Conservation (phyloP, 2,797 vertebrate genomes). For the Scomberomorus guttatus region DNA sequence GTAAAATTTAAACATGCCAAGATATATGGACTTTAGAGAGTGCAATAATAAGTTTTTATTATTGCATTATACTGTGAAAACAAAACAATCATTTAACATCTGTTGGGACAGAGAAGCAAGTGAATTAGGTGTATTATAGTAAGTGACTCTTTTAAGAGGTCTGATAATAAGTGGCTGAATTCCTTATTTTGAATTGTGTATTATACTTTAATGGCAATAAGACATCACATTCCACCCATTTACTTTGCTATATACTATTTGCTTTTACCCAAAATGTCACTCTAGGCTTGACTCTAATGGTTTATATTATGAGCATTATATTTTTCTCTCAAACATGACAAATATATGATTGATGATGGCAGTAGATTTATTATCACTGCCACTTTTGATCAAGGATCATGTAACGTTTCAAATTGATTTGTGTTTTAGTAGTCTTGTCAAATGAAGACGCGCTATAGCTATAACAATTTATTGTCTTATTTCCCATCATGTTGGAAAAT, state of each 20-base stretch:
- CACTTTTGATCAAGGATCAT: neutral
- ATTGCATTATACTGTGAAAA: neutral
- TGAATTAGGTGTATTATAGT: neutral
- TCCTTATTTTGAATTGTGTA: neutral
- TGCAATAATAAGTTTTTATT: neutral
- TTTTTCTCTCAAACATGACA: neutral
- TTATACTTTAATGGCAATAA: neutral
- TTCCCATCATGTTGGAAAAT: slow-evolving; percentile 25
- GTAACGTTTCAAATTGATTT: neutral
- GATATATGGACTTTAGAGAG: neutral
- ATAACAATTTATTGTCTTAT: slow-evolving; percentile 34
- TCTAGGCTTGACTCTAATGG: neutral
- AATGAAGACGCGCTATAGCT: neutral
- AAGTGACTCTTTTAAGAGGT: too few relatives aligned
- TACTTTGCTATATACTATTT: neutral
- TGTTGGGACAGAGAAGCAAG: neutral
- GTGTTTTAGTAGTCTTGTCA: neutral
- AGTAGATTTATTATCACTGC: neutral
- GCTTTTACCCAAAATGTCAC: slow-evolving; percentile 1
- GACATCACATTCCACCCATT: neutral
- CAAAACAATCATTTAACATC: too few relatives aligned
- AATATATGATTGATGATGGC: neutral
- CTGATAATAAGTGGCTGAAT: neutral
- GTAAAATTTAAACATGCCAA: neutral
- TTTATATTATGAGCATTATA: neutral